phyloP scores from a whole-genome alignment of 2,113 vertebrate species.

The Epinephelus lanceolatus region DNA sequence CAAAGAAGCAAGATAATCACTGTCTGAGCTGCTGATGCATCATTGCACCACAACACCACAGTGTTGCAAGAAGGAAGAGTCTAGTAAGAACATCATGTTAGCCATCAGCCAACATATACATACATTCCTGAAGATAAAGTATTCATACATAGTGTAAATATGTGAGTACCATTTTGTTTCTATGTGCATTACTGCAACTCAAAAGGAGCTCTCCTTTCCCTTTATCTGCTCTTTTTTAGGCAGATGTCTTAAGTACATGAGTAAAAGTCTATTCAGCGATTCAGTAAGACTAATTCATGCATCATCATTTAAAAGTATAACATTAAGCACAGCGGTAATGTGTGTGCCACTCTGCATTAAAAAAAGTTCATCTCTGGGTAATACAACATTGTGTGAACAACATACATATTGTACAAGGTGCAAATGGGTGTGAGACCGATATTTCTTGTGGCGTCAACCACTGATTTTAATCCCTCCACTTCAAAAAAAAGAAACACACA shows the following conservation, averaged over 20 bases:
- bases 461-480: not conserved
- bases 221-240: not conserved
- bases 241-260: not conserved
- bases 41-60: not conserved
- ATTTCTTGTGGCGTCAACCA: not conserved
- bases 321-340: not conserved
- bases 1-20: not conserved
- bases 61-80: not conserved
- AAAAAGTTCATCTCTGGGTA: not conserved
- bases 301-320: slow-evolving; percentile 16
- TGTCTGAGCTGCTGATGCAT: not conserved
- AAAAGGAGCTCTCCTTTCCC: not conserved
- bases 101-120: not conserved
- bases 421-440: not conserved
- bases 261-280: no score
- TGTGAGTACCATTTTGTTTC: not conserved
- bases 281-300: slow-evolving; percentile 1
- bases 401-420: not conserved
- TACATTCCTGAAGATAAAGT: not conserved
- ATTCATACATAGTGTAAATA: not conserved
- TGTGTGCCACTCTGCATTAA: not conserved
- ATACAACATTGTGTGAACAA: not conserved
- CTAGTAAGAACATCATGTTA: not conserved
- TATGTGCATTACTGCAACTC: not conserved
- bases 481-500: not conserved